Percentiles rank a stretch among this genome's conserved stretches.
Conservation (phyloP, 2,113 vertebrate species). For the Psittacus erithacus region DNA sequence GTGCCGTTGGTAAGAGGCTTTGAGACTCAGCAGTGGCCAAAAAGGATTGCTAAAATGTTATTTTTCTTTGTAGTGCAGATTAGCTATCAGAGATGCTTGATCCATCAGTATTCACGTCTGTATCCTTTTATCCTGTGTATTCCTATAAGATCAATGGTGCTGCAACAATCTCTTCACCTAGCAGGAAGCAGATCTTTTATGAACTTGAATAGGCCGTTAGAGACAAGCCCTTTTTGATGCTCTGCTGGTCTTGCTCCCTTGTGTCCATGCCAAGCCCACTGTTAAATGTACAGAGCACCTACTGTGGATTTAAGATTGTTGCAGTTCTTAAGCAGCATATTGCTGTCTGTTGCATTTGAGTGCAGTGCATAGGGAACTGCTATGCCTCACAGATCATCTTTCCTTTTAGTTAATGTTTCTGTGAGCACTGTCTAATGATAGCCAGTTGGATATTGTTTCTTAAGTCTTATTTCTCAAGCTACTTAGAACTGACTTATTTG, state of each 20-base stretch:
- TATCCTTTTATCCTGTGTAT: constrained; percentile 25
- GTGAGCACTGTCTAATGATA: background rate
- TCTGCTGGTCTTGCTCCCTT: background rate
- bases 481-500: background rate
- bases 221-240: background rate
- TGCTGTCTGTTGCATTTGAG: background rate
- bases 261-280: background rate
- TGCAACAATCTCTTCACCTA: background rate
- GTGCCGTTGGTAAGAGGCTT: background rate
- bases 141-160: background rate
- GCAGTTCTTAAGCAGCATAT: background rate
- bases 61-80: constrained; percentile 6
- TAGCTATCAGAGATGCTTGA: background rate
- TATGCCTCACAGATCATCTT: background rate
- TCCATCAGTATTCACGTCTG: background rate
- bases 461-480: background rate
- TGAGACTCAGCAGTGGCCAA: background rate
- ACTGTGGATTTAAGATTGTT: background rate
- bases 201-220: background rate
- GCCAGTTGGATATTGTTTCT: background rate
- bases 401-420: background rate
- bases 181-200: background rate
- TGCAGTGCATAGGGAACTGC: background rate
- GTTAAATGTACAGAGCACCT: background rate
- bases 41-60: background rate